Evolutionary conservation across 2,888 invertebrate genomes (phyloP), one percentile per base, ranked within the genome.

Genomic region (Seira sanloemensis): DNA sequence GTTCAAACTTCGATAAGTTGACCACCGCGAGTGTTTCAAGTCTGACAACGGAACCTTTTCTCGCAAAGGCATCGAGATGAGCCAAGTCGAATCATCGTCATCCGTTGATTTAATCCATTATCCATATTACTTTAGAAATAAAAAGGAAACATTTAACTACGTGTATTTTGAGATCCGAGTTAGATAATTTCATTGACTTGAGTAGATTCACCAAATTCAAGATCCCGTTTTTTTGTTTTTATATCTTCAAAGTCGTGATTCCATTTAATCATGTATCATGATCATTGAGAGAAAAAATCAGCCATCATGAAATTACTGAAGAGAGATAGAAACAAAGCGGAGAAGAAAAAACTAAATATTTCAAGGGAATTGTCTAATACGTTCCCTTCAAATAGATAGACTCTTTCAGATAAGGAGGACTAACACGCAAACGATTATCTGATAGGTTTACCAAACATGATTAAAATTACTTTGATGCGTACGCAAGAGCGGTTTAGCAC

Each of bases 191-290:
- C n/a, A n/a, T n/a, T n/a, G n/a, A n/a, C n/a, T n/a, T n/a, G n/a
- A n/a, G n/a, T n/a, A n/a, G n/a, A n/a, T 58, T 58, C 7, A 67
- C 46, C 66, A 46, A 76, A 19, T 23, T 67, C 62, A 83, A 78
- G 27, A 83, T 83, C 83, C 83, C 83, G 83, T 77, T 81, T 82
- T 72, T 54, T 50, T 65, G n/a, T 67, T 71, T 72, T 73, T 62
- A 27, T 66, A 58, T 58, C 58, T 73, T 83, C 77, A 83, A 83
- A 83, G 68, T 83, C 83, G 83, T 83, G 83, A 83, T 83, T 83
- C 66, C 54, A 54, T 72, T 83, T 78, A 83, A 83, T 83, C 69
- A n/a, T 46, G 26, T 71, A 21, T 71, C 5, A 68, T 68, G 27
- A 78, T 78, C 78, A 71, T 78, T 69, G 37, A 68, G 46, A n/a